Base-by-base conservation (phyloP, 2,888 invertebrate genomes). In the Tenthredo scrophulariae region DNA sequence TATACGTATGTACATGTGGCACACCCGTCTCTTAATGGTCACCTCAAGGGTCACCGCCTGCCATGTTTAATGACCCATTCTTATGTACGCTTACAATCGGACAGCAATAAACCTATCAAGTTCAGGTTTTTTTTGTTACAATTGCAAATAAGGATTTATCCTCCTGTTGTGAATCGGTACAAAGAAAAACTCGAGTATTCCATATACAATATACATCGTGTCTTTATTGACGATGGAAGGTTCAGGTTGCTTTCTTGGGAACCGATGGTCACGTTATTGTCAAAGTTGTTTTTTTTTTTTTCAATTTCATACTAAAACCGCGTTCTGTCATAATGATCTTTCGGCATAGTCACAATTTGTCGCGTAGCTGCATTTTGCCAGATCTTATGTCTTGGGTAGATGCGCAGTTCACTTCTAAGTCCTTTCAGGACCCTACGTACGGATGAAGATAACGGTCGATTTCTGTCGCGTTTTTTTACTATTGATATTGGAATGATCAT, bases 41-140 rank as follows among this genome's bases (percentile, higher is more conserved):
- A 54, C 26, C 54, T n/a, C 50, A 50, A 29, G 50, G 75, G 75
- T 50, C 75, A 50, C 50, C 72, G 37, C 43, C 72, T 40, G 40
- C 43, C 72, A 43, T 72, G 40, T 72, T 72, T 43, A 29, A 72
- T 40, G 22, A 67, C 33, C 67, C 67, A 67, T 67, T 33, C 29
- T 65, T 46, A 6, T 50, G 18, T 29, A 33, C 67, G 67, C 67
- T 29, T 22, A 26, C 2, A 33, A 67, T 67, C 37, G 37, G 72
- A 22, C 40, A 43, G n/a, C 40, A 43, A 40, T 40, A 26, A 72
- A 65, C 65, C 65, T 29, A 29, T 29, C 65, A 13, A 26, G 50
- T 50, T 18, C 18, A 18, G 50, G 7, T 4, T 67, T 26, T 4
- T 67, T 67, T 6, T 15, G 6, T 67, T 18, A 65, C 65, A 29